Evolutionary conservation across 2,797 vertebrate species (phyloP).

Genomic region (Liparis tanakae): DNA sequence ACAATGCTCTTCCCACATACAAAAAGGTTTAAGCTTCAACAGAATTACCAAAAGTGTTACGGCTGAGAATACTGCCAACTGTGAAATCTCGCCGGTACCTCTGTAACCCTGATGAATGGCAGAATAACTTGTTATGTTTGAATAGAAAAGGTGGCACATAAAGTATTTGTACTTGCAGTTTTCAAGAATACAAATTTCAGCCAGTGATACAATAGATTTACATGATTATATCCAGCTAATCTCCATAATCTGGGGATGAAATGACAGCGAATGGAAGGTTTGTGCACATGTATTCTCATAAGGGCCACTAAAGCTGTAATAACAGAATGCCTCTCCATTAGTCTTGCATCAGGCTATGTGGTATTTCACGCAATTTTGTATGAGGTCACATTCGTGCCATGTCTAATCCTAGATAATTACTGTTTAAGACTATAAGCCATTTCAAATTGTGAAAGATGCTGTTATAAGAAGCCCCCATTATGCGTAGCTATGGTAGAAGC

Average conservation of each 20-base stretch:
- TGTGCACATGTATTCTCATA: conserved; percentile 59
- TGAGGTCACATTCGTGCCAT: conserved; percentile 79
- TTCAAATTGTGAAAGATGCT: conserved; percentile 75
- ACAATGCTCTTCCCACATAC: conserved; percentile 23
- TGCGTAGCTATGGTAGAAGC: conserved; percentile 39
- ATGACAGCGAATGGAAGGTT: conserved; percentile 59
- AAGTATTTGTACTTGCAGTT: conserved; percentile 30
- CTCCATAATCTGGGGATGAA: conserved; percentile 57
- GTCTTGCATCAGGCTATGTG: conserved; percentile 72
- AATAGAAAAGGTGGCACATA: conserved; percentile 12
- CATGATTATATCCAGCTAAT: conserved; percentile 55
- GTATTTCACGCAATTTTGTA: conserved; percentile 80
- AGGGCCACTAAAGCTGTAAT: conserved; percentile 61
- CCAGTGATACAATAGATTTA: conserved; percentile 46
- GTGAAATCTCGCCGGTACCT: conserved; percentile 47
- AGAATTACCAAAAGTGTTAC: conserved; percentile 40
- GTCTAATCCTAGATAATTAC: conserved; percentile 84
- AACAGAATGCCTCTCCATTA: conserved; percentile 74
- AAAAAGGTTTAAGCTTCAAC: conserved; percentile 38
- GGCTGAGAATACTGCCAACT: conserved; percentile 58
- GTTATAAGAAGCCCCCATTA: conserved; percentile 59
- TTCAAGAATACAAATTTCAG: conserved; percentile 38
- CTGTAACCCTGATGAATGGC: background rate
- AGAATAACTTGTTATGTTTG: conserved; percentile 30
- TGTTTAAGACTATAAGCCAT: conserved; percentile 75